Conservation (phyloP, 2,113 vertebrate species). For the Rhabdornis inornatus region DNA sequence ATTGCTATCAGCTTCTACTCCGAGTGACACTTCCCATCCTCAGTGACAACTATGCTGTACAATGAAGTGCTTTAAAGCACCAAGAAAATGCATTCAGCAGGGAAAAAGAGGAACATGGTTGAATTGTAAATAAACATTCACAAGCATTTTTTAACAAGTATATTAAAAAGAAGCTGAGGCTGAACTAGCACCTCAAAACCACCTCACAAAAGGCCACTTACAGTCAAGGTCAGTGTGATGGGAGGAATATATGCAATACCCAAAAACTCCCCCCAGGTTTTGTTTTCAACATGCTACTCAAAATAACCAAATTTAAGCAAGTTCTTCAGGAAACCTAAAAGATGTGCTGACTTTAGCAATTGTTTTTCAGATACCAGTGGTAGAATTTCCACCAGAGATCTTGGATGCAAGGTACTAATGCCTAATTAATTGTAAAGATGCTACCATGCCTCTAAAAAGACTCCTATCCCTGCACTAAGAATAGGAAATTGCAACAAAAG, state of each 20-base stretch:
- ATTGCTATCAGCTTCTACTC: not conserved
- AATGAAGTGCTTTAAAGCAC: not conserved
- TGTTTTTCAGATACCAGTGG: not conserved
- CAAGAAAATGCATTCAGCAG: not conserved
- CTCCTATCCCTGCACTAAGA: not conserved
- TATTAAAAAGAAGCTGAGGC: not conserved
- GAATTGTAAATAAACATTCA: not conserved
- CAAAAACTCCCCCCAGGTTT: not conserved
- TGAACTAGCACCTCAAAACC: not conserved
- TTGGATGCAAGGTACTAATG: not conserved
- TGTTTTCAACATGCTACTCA: not conserved
- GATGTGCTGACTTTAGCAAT: not conserved
- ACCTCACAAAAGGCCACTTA: not conserved
- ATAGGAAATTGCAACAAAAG: not conserved
- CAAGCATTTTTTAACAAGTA: not conserved
- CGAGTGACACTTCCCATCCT: not conserved
- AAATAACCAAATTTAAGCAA: not conserved
- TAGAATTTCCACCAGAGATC: not conserved
- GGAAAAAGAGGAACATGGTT: not conserved
- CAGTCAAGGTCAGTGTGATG: not conserved
- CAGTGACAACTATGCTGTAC: not conserved
- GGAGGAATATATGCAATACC: not conserved
- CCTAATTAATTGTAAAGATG: not conserved
- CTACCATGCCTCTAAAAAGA: not conserved
- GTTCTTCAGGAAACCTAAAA: not conserved